Base-by-base conservation (phyloP, 2,888 invertebrate species). In the Cerastis rubricosa region DNA sequence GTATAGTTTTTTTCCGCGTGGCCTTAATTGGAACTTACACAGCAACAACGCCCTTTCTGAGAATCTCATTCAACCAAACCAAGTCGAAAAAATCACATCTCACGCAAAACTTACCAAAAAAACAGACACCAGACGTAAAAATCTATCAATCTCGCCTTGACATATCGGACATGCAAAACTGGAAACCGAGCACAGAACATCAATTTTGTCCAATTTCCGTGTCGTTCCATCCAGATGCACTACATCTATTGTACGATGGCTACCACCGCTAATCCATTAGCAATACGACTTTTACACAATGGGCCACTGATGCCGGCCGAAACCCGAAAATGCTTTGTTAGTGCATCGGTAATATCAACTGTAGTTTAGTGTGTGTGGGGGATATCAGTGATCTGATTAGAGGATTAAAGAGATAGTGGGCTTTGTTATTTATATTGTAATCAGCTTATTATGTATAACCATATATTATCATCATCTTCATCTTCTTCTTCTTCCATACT, bases 261-360 rank as follows among this genome's bases (percentile, higher is more conserved):
- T 90, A 91, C 94, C 91, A 91, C 94, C 91, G 89, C 94, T 94
- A 95, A 96, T 96, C 96, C 95, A 96, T 96, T 96, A 95, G 94
- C 87, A 91, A 92, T 92, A 91, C 90, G 92, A 94, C 93, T 94
- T 93, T 94, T 92, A 90, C 91, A 95, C 95, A 94, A 95, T 95
- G 87, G 87, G 88, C 85, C 85, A 74, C 77, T 91, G 91, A 90
- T 90, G 92, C 88, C 78, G 85, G 86, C 84, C 68, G 88, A 89
- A 87, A 83, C 86, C 88, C 85, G 78, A 88, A 91, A 90, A 85
- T 76, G 90, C 89, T 88, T 92, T 91, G 89, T 89, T 86, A 75
- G 68, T 78, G 63, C 82, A 73, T 71, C 74, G 49, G 66, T 80
- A 80, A 77, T 78, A 57, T 68, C 70, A 80, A 87, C 78, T 66